Percentiles rank a stretch among this genome's conserved stretches.
Conservation (phyloP, 2,888 invertebrate genomes). For the Drosophila crucigera region DNA sequence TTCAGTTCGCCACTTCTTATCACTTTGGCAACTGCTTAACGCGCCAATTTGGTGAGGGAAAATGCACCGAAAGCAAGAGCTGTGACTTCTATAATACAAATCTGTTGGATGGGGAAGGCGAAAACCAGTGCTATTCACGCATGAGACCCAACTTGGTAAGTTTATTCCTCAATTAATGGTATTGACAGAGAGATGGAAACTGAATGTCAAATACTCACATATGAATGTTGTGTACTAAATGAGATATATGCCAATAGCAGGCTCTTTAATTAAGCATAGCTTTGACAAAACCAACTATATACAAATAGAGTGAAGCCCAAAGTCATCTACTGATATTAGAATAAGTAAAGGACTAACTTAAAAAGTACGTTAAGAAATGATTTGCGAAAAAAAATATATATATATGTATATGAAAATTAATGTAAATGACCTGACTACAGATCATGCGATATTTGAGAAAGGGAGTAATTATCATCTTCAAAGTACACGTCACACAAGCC, state of each 20-base stretch:
- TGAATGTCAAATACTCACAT: not conserved
- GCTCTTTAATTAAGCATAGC: not conserved
- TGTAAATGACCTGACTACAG: not conserved
- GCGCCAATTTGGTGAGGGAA: slow-evolving; percentile 47
- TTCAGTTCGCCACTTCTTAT: not conserved
- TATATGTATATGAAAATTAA: too few relatives aligned
- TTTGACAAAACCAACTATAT: not conserved
- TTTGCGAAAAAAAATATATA: too few relatives aligned
- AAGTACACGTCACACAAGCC: not conserved
- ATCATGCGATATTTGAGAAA: not conserved
- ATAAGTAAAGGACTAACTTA: not conserved
- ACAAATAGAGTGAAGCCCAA: not conserved
- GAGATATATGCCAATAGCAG: not conserved
- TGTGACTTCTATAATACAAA: slow-evolving; percentile 46
- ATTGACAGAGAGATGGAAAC: not conserved
- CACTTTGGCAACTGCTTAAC: slow-evolving; percentile 57
- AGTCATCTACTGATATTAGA: not conserved
- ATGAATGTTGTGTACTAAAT: not conserved
- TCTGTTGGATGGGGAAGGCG: slow-evolving; percentile 23
- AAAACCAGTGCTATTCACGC: slow-evolving; percentile 45
- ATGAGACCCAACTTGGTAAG: slow-evolving; percentile 59
- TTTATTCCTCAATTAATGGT: not conserved
- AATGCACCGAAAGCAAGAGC: slow-evolving; percentile 32
- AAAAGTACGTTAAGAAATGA: not conserved
- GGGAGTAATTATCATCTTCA: not conserved